Evolutionary conservation across 2,888 invertebrate species (phyloP).

Genomic region (Miltochrista miniata): DNA sequence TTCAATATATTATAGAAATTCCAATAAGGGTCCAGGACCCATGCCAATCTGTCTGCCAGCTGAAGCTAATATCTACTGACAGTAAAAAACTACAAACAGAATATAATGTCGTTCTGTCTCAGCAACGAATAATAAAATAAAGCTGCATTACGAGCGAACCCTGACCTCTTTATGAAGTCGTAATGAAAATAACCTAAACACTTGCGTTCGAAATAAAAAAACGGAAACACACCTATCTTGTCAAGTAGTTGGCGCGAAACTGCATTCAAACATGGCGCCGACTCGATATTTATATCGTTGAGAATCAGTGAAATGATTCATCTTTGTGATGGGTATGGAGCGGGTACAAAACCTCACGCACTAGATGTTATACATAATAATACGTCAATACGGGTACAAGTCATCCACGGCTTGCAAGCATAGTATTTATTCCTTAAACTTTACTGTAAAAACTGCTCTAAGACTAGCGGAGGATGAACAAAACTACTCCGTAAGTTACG

Average conservation of each 20-base stretch:
- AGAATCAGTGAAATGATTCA: slow-evolving; percentile 22
- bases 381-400: neutral
- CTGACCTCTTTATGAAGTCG: too few relatives aligned
- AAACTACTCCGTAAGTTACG: too few relatives aligned
- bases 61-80: too few relatives aligned
- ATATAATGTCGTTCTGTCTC: neutral
- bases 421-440: neutral
- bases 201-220: neutral
- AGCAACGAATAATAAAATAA: neutral
- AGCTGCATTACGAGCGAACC: neutral
- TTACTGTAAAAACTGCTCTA: neutral
- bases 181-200: neutral
- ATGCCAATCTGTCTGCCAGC: too few relatives aligned
- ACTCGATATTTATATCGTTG: slow-evolving; percentile 24
- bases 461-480: too few relatives aligned
- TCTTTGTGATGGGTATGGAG: slow-evolving; percentile 4
- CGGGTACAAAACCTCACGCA: slow-evolving; percentile 2
- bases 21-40: too few relatives aligned
- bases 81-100: too few relatives aligned
- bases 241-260: slow-evolving; percentile 13
- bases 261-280: slow-evolving; percentile 2
- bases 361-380: neutral
- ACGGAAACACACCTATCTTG: slow-evolving; percentile 18
- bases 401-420: neutral
- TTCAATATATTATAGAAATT: too few relatives aligned